Conservation (phyloP, 2,888 invertebrate species). For the Nebria brevicollis region DNA sequence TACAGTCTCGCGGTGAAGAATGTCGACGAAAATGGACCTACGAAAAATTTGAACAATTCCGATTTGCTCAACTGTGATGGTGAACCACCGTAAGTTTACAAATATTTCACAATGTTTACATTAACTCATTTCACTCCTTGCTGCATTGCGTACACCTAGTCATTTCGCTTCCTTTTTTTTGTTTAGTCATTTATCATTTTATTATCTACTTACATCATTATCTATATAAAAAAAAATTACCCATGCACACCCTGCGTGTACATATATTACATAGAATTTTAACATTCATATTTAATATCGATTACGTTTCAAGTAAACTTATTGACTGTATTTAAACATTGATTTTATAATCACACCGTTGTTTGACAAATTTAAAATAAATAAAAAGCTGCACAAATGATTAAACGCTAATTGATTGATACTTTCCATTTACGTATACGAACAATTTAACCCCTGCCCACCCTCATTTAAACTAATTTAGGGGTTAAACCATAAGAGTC, state of each 20-base stretch:
- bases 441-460: no score
- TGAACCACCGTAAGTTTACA: constrained; percentile 76
- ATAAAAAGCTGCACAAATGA: no score
- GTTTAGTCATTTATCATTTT: background rate
- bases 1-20: constrained; percentile 77
- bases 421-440: no score
- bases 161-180: background rate
- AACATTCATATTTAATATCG: background rate
- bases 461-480: no score
- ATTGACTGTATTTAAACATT: no score
- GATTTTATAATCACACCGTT: no score
- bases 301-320: background rate
- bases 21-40: constrained; percentile 76
- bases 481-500: background rate
- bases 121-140: background rate
- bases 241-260: background rate
- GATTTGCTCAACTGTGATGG: constrained; percentile 75
- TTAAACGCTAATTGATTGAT: no score
- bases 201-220: background rate
- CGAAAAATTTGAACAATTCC: constrained; percentile 73
- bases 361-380: no score
- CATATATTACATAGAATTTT: background rate
- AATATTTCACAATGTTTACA: no score
- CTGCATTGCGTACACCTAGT: background rate
- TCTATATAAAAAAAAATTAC: background rate